These are phyloP conservation scores for Meganola albula DNA, from an alignment of 2,888 invertebrate genomes.

Conservation along the genomic window DNA sequence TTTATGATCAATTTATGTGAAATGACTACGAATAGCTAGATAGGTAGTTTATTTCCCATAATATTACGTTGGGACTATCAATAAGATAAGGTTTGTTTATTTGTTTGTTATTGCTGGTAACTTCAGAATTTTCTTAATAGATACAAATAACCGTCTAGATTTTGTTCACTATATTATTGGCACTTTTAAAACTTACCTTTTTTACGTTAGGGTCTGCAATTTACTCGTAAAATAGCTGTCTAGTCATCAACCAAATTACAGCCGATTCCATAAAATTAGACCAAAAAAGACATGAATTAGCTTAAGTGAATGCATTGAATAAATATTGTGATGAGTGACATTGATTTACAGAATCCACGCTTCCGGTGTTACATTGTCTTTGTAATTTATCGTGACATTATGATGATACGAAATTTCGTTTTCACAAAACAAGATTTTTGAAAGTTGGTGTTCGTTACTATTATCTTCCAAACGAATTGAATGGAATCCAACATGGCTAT, in stretches of 20 bases:
- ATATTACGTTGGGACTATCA: slow-evolving; percentile 45
- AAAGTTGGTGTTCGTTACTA: slow-evolving; percentile 21
- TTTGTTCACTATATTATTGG: too few relatives aligned
- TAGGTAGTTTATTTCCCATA: slow-evolving; percentile 47
- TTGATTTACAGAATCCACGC: slow-evolving; percentile 29
- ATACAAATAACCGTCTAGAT: slow-evolving; percentile 4
- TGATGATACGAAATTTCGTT: slow-evolving; percentile 29
- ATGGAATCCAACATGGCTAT: slow-evolving; percentile 12
- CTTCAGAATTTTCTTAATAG: not conserved
- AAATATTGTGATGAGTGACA: slow-evolving; percentile 20
- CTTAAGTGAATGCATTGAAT: too few relatives aligned
- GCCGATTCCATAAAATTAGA: too few relatives aligned
- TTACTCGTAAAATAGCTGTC: too few relatives aligned
- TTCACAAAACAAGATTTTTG: slow-evolving; percentile 18
- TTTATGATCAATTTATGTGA: slow-evolving; percentile 30
- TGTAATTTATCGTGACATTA: slow-evolving; percentile 41
- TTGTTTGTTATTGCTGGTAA: too few relatives aligned
- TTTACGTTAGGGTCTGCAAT: too few relatives aligned
- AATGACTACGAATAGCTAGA: slow-evolving; percentile 28
- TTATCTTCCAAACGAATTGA: slow-evolving; percentile 23
- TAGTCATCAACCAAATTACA: too few relatives aligned
- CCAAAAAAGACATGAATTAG: too few relatives aligned
- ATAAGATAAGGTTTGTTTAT: slow-evolving; percentile 57
- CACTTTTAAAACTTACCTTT: too few relatives aligned
- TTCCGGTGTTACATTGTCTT: slow-evolving; percentile 37